Evolutionary conservation across 2,113 vertebrate genomes (phyloP).

Genomic region (Numenius arquata): DNA sequence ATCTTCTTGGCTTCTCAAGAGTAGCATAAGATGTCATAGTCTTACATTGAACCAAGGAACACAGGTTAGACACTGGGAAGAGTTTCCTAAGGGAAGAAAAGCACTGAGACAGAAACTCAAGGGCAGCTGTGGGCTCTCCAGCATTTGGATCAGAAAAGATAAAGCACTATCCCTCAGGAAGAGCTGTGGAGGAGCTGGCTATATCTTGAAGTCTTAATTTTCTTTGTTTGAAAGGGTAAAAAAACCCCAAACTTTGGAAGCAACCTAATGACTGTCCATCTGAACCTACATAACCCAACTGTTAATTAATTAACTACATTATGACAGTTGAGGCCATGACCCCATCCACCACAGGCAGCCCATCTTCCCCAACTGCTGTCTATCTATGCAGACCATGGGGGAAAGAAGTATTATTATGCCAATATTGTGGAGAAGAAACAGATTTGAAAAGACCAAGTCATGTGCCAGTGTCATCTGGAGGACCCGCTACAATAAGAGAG

Average conservation of each 20-base stretch:
- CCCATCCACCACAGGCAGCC: not conserved
- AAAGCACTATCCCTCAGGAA: not conserved
- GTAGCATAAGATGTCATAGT: not conserved
- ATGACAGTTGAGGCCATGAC: not conserved
- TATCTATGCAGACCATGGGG: not conserved
- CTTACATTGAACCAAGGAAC: not conserved
- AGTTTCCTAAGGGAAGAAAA: not conserved
- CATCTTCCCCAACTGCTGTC: not conserved
- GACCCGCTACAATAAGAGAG: not conserved
- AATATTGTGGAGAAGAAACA: not conserved
- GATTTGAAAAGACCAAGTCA: not conserved
- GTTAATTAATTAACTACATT: not conserved
- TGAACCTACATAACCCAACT: not conserved
- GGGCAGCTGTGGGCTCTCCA: not conserved
- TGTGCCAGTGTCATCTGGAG: accelerated
- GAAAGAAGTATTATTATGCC: no score
- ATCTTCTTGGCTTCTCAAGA: not conserved
- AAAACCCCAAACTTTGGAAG: not conserved
- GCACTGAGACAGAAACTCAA: not conserved
- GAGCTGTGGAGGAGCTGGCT: not conserved
- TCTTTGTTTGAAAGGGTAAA: not conserved
- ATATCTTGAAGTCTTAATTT: not conserved
- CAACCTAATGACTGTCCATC: not conserved
- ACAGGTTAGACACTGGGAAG: not conserved
- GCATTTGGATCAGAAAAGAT: not conserved